Percentiles rank a stretch among this genome's conserved stretches.
Conservation (phyloP, 2,113 vertebrate genomes). For the Pitta sordida region DNA sequence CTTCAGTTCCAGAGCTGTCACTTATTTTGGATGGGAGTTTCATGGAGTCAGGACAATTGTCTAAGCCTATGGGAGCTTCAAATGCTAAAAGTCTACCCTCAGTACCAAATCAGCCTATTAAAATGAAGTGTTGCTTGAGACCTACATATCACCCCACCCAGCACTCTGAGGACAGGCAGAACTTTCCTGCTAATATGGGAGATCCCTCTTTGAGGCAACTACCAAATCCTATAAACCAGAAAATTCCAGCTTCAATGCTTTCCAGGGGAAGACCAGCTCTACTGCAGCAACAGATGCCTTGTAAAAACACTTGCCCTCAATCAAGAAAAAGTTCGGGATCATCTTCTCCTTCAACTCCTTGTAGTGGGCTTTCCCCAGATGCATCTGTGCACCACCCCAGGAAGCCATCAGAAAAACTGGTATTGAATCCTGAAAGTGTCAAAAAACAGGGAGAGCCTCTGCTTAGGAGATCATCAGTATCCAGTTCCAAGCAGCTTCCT, state of each 20-base stretch:
- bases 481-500: constrained; percentile 45
- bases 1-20: constrained; percentile 94
- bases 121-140: neutral
- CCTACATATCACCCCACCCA: neutral
- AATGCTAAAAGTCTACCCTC: constrained; percentile 24
- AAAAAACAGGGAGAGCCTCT: constrained; percentile 35
- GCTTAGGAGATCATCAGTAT: neutral
- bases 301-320: constrained; percentile 37
- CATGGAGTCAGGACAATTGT: constrained; percentile 38
- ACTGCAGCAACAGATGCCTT: neutral
- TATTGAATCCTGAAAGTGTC: neutral
- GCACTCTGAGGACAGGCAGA: constrained; percentile 30
- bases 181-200: neutral
- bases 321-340: constrained; percentile 54
- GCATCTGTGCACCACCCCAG: constrained; percentile 46
- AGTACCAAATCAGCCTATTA: constrained; percentile 1
- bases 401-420: constrained; percentile 36
- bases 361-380: constrained; percentile 58
- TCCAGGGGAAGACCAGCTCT: constrained; percentile 43
- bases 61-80: constrained; percentile 15
- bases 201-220: constrained; percentile 58
- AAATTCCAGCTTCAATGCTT: neutral
- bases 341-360: constrained; percentile 63
- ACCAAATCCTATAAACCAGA: constrained; percentile 37
- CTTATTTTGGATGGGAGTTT: constrained; percentile 85